Conservation (phyloP, 2,113 vertebrate genomes). For the Megaleporinus macrocephalus region DNA sequence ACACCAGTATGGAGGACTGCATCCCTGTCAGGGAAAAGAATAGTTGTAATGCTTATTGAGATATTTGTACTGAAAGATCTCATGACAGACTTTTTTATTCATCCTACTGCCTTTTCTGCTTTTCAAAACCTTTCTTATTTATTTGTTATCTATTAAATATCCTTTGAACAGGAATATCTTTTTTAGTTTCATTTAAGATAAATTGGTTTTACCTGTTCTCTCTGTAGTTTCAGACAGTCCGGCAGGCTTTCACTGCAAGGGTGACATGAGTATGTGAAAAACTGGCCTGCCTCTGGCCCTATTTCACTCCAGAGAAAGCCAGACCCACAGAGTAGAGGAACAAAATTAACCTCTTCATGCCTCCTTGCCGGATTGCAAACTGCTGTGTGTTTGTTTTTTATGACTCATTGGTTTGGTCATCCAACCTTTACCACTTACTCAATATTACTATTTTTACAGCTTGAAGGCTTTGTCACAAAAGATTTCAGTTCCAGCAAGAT, state of each 20-base stretch:
- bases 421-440: background rate
- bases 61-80: background rate
- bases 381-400: constrained; percentile 5
- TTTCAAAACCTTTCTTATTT: background rate
- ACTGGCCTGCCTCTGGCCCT: constrained; percentile 62
- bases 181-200: background rate
- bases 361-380: constrained; percentile 34
- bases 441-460: background rate
- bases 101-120: no score
- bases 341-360: constrained; percentile 75
- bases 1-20: constrained; percentile 68
- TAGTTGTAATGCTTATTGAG: background rate
- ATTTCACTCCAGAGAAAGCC: constrained; percentile 44
- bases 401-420: background rate
- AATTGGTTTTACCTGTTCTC: constrained; percentile 50
- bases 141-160: no score
- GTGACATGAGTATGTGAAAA: constrained; percentile 65
- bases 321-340: constrained; percentile 51
- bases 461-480: background rate
- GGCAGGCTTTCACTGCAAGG: constrained; percentile 61
- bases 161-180: no score
- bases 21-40: constrained; percentile 67
- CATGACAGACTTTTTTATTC: no score
- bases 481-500: background rate
- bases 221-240: constrained; percentile 54